Conservation (phyloP, 2,113 vertebrate species). For the Orcinus orca region DNA sequence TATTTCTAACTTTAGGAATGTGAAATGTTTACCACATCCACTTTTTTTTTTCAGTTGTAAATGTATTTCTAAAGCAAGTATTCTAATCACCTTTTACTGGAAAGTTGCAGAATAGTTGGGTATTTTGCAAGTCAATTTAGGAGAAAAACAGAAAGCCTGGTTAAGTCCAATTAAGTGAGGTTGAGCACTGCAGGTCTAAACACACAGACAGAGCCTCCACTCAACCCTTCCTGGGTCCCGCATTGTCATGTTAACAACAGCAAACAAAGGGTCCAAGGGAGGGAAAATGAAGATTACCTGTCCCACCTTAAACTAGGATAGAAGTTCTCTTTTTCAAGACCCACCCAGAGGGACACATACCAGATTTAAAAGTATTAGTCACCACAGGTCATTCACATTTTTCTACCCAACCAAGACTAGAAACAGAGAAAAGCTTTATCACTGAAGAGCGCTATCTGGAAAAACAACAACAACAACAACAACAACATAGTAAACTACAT, state of each 20-base stretch:
- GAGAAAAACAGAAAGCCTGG: slow-evolving; percentile 64
- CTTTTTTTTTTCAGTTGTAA: slow-evolving; percentile 80
- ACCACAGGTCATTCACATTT: neutral
- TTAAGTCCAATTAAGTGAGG: slow-evolving; percentile 70
- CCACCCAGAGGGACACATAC: neutral
- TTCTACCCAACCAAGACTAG: neutral
- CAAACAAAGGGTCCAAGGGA: slow-evolving; percentile 22
- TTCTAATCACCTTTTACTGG: slow-evolving; percentile 70
- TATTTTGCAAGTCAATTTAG: slow-evolving; percentile 83
- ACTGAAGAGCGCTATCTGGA: neutral
- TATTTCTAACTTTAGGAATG: slow-evolving; percentile 69
- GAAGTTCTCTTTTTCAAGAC: neutral
- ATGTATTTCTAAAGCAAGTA: slow-evolving; percentile 72
- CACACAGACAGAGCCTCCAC: slow-evolving; percentile 64
- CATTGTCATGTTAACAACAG: slow-evolving; percentile 60
- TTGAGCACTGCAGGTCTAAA: slow-evolving; percentile 76
- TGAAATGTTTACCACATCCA: slow-evolving; percentile 57
- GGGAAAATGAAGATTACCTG: neutral
- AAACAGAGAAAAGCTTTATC: neutral
- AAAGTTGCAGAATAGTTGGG: slow-evolving; percentile 68
- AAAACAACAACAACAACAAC: too few relatives aligned
- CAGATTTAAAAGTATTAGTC: neutral
- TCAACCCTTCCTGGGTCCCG: too few relatives aligned
- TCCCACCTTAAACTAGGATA: neutral
- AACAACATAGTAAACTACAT: neutral